A percentile compares a stretch with the other conserved stretches of the same genome.
phyloP scores from a whole-genome alignment of 2,113 vertebrate genomes.

The Erinaceus europaeus region DNA sequence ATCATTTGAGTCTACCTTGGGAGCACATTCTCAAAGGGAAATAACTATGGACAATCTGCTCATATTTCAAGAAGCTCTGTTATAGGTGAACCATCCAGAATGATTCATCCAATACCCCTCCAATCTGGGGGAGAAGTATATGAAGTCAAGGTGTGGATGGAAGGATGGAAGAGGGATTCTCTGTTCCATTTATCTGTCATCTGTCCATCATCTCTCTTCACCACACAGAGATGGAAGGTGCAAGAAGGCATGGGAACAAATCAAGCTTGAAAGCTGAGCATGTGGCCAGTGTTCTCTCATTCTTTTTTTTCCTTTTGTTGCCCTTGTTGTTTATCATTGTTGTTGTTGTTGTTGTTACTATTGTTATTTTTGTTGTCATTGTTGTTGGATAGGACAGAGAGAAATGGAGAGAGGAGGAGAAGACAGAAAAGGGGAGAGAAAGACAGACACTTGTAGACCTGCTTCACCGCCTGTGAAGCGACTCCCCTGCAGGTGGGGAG shows the following conservation, averaged over 20 bases:
- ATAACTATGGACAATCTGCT: not conserved
- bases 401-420: too few relatives aligned
- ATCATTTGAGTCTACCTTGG: not conserved
- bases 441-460: too few relatives aligned
- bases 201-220: not conserved
- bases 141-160: not conserved
- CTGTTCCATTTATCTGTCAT: not conserved
- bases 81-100: not conserved
- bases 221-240: fast-evolving
- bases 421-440: too few relatives aligned
- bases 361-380: too few relatives aligned
- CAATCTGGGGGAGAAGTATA: not conserved
- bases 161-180: not conserved
- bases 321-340: too few relatives aligned
- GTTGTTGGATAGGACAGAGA: too few relatives aligned
- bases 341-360: too few relatives aligned
- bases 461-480: too few relatives aligned
- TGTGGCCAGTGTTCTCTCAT: too few relatives aligned
- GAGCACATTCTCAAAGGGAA: not conserved
- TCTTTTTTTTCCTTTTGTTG: not conserved
- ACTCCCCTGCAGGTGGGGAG: too few relatives aligned
- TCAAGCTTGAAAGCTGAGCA: not conserved
- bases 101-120: not conserved
- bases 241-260: not conserved
- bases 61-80: not conserved